Base-by-base conservation (phyloP, 2,113 vertebrate species). In the Pantherophis guttatus region DNA sequence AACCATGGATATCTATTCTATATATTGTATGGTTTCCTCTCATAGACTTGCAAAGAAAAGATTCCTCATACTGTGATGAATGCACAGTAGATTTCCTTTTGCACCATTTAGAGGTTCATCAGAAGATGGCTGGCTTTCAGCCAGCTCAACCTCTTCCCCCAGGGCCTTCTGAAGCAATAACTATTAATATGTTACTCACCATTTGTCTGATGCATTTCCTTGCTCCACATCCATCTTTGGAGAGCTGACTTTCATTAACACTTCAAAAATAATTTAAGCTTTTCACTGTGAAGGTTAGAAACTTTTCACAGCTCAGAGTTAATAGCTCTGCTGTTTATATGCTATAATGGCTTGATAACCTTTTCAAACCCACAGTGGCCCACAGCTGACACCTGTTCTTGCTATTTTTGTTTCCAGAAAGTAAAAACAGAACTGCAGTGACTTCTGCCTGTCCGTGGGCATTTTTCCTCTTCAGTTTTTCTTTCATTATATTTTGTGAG, bases 231-330 rank as follows among this genome's bases (percentile, higher is more conserved):
- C 96, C 97, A 97, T 98, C 95, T 97, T 97, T 97, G 94, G 96
- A 94, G 95, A 97, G 96, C 97, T 94, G 96, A 95, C 96, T 97
- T 97, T 97, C 97, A 98, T 98, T 97, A 97, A 98, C 97, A 97
- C 97, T 97, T 97, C 97, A 98, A 97, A 98, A 97, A 97, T 98
- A 98, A 98, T 98, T 97, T 98, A 97, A 97, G 97, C 97, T 97
- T 97, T 97, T 97, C 13, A 87, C 91, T 52, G 97, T 97, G 97
- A 98, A 97, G 97, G 97, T 98, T 97, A 97, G 97, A 97, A 97
- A 97, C 96, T 97, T 98, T 97, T 97, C 97, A 97, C 96, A 96
- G 96, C 97, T 97, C 96, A 97, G 95, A 97, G 97, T 97, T 97
- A 97, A 97, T 97, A 97, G 96, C 97, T 97, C 95, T 95, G 96